Evolutionary conservation across 2,888 invertebrate genomes (phyloP).

Genomic region (Geophilus truncorum): DNA sequence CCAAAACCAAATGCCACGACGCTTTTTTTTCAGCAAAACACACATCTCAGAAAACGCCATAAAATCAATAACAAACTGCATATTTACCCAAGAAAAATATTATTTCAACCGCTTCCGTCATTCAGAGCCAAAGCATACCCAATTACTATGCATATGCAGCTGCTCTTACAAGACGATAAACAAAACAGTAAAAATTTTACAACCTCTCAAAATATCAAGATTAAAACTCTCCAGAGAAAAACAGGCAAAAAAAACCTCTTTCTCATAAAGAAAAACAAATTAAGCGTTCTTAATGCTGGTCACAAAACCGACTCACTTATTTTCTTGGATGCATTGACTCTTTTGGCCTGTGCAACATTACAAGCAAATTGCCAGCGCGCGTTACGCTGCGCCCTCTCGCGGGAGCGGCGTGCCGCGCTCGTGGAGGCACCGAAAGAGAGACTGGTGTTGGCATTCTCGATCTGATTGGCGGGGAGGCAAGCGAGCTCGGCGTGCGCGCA

Average conservation of each 20-base stretch:
- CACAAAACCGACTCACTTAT: background rate
- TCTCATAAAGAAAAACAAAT: background rate
- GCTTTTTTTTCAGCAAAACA: no score
- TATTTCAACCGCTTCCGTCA: background rate
- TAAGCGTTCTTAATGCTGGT: background rate
- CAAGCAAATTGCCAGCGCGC: background rate
- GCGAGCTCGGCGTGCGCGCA: conserved; percentile 16
- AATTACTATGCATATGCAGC: background rate
- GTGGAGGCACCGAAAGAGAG: background rate
- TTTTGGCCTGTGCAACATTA: background rate
- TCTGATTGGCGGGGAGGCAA: conserved; percentile 27
- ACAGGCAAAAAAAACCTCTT: background rate
- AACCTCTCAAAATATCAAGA: background rate
- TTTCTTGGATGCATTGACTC: background rate
- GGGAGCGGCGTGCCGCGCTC: background rate
- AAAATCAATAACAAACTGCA: no score
- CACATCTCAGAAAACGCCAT: no score
- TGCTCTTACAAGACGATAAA: background rate
- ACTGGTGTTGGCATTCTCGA: conserved; percentile 25
- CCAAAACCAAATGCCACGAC: no score
- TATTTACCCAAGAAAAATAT: background rate
- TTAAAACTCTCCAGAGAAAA: background rate
- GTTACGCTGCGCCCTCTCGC: conserved; percentile 22
- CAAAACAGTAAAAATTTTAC: background rate
- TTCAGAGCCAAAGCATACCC: background rate